Evolutionary conservation across 2,888 invertebrate species (phyloP), one percentile per base, ranked within the genome.

Genomic region (Aplocera efformata): DNA sequence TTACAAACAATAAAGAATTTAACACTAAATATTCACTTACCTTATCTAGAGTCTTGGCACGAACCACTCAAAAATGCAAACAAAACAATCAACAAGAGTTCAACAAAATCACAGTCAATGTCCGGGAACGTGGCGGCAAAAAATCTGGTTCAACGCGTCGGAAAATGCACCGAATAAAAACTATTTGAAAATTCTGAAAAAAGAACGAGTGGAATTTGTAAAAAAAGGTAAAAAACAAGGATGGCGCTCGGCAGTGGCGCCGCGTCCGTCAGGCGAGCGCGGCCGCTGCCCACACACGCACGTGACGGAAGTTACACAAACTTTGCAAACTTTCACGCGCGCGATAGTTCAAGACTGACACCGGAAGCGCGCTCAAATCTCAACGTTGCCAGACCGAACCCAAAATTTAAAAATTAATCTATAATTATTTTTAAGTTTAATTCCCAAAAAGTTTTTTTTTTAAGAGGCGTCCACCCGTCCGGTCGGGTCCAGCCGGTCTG

Each of bases 401-500:
- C 44, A 48, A 65, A 66, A 70, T 67, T 42, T 35, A 46, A 60
- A 49, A 71, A 73, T 70, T 67, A 68, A 66, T 59, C 55, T 60
- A 57, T 56, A 17, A 17, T 62, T 66, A 65, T 66, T 67, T 70
- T 63, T 59, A 63, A 63, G 62, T 63, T 66, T 60, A 63, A 62
- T 63, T 71, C 59, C 61, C 41, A 59, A 63, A 67, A 65, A 62
- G 60, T 69, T 75, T 75, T 75, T 78, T 71, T 77, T 73, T 68
- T 71, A 67, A 57, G 73, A 80, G 67, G 76, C 84, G 86, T 79
- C 82, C 82, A 73, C 79, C 82, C 86, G 84, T 82, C 79, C 83
- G 84, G 81, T 79, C 74, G 77, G 80, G 84, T 83, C 83, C 84
- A 79, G 83, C 70, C 77, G 78, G 84, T 84, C 85, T 84, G 86